These are phyloP conservation scores for Porites cylindrica DNA, from an alignment of 92 coral and sea anemone genomes.

Conservation along the genomic window DNA sequence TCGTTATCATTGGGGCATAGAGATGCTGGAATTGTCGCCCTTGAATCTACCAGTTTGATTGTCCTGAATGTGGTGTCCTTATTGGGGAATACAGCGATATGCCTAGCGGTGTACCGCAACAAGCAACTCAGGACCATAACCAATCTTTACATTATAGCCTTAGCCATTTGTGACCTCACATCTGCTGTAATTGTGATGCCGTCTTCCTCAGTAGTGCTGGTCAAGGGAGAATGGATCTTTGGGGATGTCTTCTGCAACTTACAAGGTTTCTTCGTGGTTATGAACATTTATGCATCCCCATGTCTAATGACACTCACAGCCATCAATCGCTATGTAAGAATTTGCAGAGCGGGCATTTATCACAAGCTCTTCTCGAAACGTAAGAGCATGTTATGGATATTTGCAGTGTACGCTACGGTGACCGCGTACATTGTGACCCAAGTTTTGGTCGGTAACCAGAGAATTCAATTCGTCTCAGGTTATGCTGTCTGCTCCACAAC, in stretches of 20 bases:
- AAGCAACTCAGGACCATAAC: constrained; percentile 46
- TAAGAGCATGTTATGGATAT: constrained; percentile 10
- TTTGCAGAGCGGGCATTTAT: constrained; percentile 34
- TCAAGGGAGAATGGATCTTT: constrained; percentile 46
- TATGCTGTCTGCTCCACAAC: constrained; percentile 55
- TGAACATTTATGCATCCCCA: constrained; percentile 45
- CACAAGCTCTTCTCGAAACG: constrained; percentile 37
- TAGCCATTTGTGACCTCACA: constrained; percentile 41
- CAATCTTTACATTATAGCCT: constrained; percentile 42
- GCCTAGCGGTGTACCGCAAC: constrained; percentile 46
- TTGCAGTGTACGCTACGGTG: constrained; percentile 23
- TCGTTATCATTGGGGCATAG: constrained; percentile 3
- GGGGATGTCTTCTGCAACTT: constrained; percentile 35
- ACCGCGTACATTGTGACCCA: constrained; percentile 19
- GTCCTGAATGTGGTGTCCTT: constrained; percentile 41
- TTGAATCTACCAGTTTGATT: constrained; percentile 14
- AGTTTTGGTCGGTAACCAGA: constrained; percentile 25
- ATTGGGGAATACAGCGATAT: constrained; percentile 34
- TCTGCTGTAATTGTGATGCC: constrained; percentile 58
- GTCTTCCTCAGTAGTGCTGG: constrained; percentile 20
- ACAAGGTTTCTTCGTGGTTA: constrained; percentile 51
- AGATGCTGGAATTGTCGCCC: constrained; percentile 5
- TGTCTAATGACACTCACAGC: constrained; percentile 52
- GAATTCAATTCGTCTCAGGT: constrained; percentile 35
- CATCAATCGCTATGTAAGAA: constrained; percentile 51